Base-by-base conservation (phyloP, 2,797 vertebrate genomes). In the Hybognathus amarus region DNA sequence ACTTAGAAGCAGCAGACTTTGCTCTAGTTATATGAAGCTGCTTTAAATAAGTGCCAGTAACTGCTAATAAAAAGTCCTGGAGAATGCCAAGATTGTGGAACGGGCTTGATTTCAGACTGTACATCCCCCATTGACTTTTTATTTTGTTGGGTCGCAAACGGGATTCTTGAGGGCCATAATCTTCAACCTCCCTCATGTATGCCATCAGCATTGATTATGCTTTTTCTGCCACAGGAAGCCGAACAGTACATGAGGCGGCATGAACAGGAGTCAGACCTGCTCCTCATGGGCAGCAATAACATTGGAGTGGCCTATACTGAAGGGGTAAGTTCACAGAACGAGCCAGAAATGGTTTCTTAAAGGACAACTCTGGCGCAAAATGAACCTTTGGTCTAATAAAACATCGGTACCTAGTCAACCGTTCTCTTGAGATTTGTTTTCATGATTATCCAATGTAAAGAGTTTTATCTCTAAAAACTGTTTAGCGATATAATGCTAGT, bases 241-340 rank as follows among this genome's bases (percentile, higher is more conserved):
- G 89, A 85, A 0, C 42, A 66, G 47, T 97, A 98, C 90, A 86
- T 98, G 85, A 93, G 92, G 74, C 96, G 96, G 50, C 96, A 99
- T 90, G 94, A 92, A 88, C 93, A 96, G 87, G 98, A 99, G 87
- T 91, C 95, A 24, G 95, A 97, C 84, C 92, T 99, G n/a, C 89
- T 99, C 75, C 91, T 92, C 80, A 94, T 95, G 13, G 96, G 96
- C 76, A 95, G 96, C 9, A 90, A 91, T 0, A 94, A 93, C 17
- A 94, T 99, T 47, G 97, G 96, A 13, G 96, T 96, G 45, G 87
- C 92, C 22, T 98, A 97, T 87, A 92, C 90, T 0, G 97, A 99
- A 85, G 97, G 95, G 92, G 98, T 99, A 93, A 90, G 94, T 91
- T 56, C 36, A 77, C 7, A 12, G 15, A 67, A 45, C 5, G 15